Evolutionary conservation across 2,888 invertebrate species (phyloP).

Genomic region (Andrena chrysosceles): DNA sequence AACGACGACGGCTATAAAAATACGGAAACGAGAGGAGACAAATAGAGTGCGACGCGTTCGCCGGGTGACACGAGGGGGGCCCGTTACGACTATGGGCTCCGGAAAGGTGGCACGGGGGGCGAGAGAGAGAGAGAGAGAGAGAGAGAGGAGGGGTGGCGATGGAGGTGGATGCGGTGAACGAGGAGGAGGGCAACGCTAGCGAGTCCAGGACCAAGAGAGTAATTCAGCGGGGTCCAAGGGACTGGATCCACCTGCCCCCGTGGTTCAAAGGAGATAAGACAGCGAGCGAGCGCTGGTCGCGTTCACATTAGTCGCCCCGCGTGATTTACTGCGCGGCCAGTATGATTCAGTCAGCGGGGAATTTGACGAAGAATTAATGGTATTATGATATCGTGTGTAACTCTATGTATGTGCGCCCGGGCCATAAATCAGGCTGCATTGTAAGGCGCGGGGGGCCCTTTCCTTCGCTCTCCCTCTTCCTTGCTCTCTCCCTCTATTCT

Average conservation of each 20-base stretch:
- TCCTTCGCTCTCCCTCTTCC: constrained; percentile 45
- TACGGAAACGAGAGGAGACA: constrained; percentile 58
- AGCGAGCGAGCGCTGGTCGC: constrained; percentile 78
- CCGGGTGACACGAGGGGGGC: constrained; percentile 20
- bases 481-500: constrained; percentile 21
- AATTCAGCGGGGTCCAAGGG: constrained; percentile 63
- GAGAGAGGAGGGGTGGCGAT: not conserved
- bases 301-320: constrained; percentile 83
- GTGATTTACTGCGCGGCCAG: constrained; percentile 84
- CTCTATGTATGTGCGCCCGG: constrained; percentile 83
- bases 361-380: constrained; percentile 85
- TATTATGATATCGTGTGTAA: constrained; percentile 85
- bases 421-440: constrained; percentile 84
- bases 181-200: constrained; percentile 25
- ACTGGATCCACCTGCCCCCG: constrained; percentile 82
- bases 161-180: constrained; percentile 3
- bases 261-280: constrained; percentile 81
- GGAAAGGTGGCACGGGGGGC: not conserved
- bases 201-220: constrained; percentile 59
- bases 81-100: constrained; percentile 5
- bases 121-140: not conserved
- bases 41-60: constrained; percentile 45
- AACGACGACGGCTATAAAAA: constrained; percentile 50
- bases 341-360: constrained; percentile 85
- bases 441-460: constrained; percentile 79